Evolutionary conservation across 2,888 invertebrate genomes (phyloP), one percentile per base, ranked within the genome.

Genomic region (Drosophila demipolita): DNA sequence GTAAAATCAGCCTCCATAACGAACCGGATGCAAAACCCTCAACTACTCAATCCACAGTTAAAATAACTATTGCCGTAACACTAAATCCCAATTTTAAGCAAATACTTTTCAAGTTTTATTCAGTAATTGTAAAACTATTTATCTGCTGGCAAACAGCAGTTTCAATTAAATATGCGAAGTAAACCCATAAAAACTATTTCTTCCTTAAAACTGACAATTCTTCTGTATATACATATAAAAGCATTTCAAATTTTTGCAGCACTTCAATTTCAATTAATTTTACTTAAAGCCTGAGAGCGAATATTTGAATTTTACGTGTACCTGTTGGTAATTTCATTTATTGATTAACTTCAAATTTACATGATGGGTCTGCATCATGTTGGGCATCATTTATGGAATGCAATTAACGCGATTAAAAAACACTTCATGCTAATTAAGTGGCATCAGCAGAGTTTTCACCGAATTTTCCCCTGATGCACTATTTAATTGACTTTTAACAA

Each of bases 331-430:
- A 85, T 85, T 84, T 77, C 72, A 77, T 79, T 75, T 67, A 59
- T 72, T 66, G 74, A 82, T 85, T 81, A 62, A 67, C 75, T 69
- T 58, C 69, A 60, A 72, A 62, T 55, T 63, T 57, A 72, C 69
- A 55, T 33, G 38, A 48, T 55, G 58, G 8, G 63, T 60, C 42
- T 5, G 33, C 17, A 29, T 29, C 29, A 29, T 48, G 53, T 52
- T 12, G 67, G 73, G 75, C 72, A 70, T 75, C 84, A 80, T 81
- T 80, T 80, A 82, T 80, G 83, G 64, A 68, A 57, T 62, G 69
- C 73, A 85, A 87, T 87, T 85, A 85, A 83, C 80, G 82, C 83
- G 75, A 85, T 87, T 85, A 75, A 87, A 81, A 87, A 75, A 76
- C 83, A 67, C 58, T 74, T 80, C 59, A 68, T 69, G 73, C 78